These are phyloP conservation scores for Sander vitreus DNA, from an alignment of 2,113 vertebrate genomes.

Conservation along the genomic window DNA sequence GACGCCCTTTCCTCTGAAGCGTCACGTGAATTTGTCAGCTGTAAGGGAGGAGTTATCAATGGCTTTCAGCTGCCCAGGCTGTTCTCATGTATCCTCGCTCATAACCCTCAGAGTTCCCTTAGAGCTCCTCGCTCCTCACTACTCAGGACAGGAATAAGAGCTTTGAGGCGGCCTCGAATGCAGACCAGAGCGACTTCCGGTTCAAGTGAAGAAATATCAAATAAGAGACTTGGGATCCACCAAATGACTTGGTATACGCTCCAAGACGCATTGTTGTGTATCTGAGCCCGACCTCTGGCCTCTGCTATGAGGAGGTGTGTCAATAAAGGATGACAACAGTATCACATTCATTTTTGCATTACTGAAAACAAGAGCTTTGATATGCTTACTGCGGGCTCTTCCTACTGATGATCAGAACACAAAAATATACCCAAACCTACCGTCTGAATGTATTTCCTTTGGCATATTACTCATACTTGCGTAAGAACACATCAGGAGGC, in stretches of 20 bases:
- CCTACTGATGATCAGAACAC: neutral
- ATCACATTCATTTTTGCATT: neutral
- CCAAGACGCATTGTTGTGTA: neutral
- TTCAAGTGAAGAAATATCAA: too few species aligned
- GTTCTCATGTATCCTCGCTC: too few species aligned
- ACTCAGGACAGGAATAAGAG: too few species aligned
- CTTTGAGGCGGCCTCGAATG: too few species aligned
- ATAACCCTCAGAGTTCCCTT: too few species aligned
- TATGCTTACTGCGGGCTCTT: neutral
- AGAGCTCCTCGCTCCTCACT: too few species aligned
- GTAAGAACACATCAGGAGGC: constrained; percentile 32
- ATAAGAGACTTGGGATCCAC: too few species aligned
- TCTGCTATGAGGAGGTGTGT: neutral
- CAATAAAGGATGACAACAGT: neutral
- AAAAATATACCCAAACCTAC: constrained; percentile 32
- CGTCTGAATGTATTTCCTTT: constrained; percentile 9
- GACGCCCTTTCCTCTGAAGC: too few species aligned
- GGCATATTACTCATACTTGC: constrained; percentile 10
- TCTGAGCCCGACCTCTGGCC: constrained; percentile 3
- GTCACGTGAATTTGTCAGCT: too few species aligned
- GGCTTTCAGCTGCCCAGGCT: too few species aligned
- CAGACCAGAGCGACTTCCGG: too few species aligned
- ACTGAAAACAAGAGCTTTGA: neutral
- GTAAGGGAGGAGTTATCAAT: too few species aligned
- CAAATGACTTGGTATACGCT: neutral